Base-by-base conservation (phyloP, 1,140 invertebrate genomes). In the Dendrolimus punctatus region DNA sequence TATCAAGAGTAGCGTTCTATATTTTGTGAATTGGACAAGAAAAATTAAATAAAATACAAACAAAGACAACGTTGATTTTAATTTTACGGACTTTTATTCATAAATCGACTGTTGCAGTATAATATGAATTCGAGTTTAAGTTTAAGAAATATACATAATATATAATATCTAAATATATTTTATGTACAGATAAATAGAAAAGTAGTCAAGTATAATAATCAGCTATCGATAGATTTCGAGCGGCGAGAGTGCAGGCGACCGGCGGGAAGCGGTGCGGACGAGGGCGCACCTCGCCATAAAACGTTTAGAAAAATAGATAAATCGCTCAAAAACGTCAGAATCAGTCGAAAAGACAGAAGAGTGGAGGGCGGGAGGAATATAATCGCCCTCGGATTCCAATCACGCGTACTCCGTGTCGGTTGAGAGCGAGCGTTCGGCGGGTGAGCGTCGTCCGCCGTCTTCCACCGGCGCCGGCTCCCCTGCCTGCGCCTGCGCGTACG, bases 341-440 rank as follows among this genome's bases (percentile, higher is more conserved):
- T 83, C 78, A 84, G 83, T 84, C 83, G 75, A 80, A 71, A 80
- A 70, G 74, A 83, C 72, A 81, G 76, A 80, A 78, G 71, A 76
- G 68, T 70, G 52, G 68, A 67, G 64, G 67, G 66, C 8, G 91
- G 92, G 76, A 23, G 23, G 23, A 3, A 23, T 23, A 23, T 23
- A 23, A 23, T 23, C 52, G 76, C 57, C 57, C 58, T 57, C 58
- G 49, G 53, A 70, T 72, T 76, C 79, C 71, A 77, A 85, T 92
- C 90, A 93, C 87, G 92, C 92, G 74, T 93, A 93, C 83, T 93
- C 92, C 44, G 92, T 93, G 77, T 93, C 92, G 4, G 92, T 93
- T 9, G 92, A 91, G 40, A 93, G 78, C 71, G 90, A 77, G 71
- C 92, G 76, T 86, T 91, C 88, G 71, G 91, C 73, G 73, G 88